Evolutionary conservation across 2,888 invertebrate species (phyloP).

Genomic region (Ethmia dodecea): DNA sequence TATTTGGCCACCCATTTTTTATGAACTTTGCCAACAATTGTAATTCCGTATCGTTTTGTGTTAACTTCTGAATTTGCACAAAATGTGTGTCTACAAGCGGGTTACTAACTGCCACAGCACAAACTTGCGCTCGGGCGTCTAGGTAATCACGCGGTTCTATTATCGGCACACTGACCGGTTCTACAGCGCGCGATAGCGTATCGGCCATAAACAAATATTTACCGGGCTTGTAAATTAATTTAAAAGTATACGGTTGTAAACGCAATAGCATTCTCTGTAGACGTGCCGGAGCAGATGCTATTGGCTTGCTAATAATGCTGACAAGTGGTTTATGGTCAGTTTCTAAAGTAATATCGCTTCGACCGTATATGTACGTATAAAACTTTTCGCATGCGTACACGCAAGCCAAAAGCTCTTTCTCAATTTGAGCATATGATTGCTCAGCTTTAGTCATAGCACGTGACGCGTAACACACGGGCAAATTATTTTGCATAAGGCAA

Average conservation of each 20-base stretch:
- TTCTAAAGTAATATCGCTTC: conserved; percentile 17
- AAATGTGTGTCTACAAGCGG: conserved; percentile 4
- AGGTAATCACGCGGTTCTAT: too few relatives aligned
- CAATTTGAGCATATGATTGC: too few relatives aligned
- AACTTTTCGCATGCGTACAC: too few relatives aligned
- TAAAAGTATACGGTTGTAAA: conserved; percentile 22
- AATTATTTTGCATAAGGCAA: conserved; percentile 19
- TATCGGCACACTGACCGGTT: too few relatives aligned
- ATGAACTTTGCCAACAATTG: conserved; percentile 15
- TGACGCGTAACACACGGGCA: conserved; percentile 17
- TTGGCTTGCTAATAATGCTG: conserved; percentile 21
- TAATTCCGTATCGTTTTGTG: conserved; percentile 8
- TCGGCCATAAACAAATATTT: conserved; percentile 27
- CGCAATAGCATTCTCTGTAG: conserved; percentile 26
- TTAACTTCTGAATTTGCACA: neutral
- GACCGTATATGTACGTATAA: too few relatives aligned
- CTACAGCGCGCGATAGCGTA: conserved; percentile 21
- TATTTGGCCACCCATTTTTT: conserved; percentile 22
- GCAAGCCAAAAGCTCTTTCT: too few relatives aligned
- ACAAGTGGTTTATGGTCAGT: conserved; percentile 25
- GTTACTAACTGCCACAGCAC: conserved; percentile 7
- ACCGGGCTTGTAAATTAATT: conserved; percentile 22
- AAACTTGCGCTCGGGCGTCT: conserved; percentile 15
- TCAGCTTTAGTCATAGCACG: too few relatives aligned
- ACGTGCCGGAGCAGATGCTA: conserved; percentile 18